These are phyloP conservation scores for Rhagologus leucostigma DNA, from an alignment of 2,113 vertebrate species.

Conservation along the genomic window DNA sequence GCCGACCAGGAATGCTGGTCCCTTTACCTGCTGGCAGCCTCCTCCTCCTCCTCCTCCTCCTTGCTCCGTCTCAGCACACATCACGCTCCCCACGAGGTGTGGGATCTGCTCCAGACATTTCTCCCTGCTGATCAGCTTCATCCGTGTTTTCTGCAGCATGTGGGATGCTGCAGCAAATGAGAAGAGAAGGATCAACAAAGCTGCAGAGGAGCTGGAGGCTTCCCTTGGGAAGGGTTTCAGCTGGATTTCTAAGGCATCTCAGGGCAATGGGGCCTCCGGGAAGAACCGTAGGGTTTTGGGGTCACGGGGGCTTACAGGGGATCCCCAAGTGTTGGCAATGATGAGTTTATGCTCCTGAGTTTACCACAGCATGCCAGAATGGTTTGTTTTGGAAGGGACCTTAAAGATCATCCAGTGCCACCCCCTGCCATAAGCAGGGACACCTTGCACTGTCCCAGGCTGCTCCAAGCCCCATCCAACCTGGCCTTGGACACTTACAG, in stretches of 20 bases:
- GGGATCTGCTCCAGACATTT: neutral
- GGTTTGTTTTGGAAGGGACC: neutral
- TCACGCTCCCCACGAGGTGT: neutral
- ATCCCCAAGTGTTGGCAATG: neutral
- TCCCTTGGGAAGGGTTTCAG: neutral
- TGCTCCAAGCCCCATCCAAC: fast-evolving
- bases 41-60: neutral
- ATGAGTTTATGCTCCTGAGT: neutral
- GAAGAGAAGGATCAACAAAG: neutral
- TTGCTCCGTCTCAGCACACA: slow-evolving; percentile 37
- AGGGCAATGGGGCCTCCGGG: neutral
- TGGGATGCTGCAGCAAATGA: neutral
- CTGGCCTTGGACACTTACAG: neutral
- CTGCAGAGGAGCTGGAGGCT: neutral
- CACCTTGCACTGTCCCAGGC: fast-evolving
- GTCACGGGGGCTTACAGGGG: fast-evolving
- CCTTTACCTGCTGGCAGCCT: slow-evolving; percentile 63
- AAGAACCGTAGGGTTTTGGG: fast-evolving
- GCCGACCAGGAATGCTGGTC: neutral
- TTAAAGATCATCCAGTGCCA: fast-evolving
- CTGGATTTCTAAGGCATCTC: neutral
- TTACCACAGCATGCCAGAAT: neutral
- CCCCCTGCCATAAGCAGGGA: neutral
- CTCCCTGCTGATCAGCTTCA: slow-evolving; percentile 23
- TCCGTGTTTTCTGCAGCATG: neutral